Base-by-base conservation (phyloP, 2,797 vertebrate genomes). In the Darevskia mixta region DNA sequence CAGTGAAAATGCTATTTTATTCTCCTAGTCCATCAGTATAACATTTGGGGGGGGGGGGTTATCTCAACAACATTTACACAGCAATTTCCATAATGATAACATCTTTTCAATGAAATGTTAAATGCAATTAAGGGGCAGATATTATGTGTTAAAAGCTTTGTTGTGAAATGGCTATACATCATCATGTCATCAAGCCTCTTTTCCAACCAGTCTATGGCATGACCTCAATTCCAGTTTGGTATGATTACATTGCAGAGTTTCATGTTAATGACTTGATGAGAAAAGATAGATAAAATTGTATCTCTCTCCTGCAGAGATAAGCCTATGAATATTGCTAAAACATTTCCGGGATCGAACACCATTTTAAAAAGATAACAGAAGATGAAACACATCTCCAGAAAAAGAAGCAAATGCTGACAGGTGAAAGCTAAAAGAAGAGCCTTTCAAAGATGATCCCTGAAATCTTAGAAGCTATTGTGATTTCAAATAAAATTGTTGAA, bases 21-120 rank as follows among this genome's bases (percentile, higher is more conserved):
- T 87, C 61, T 93, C 86, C 4, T 29, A 86, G 80, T 91, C 41
- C 88, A 90, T 89, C 91, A 91, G 82, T 71, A 87, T 85, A 95
- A 95, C 35, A 93, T 43, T 91, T 91, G 38, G 38, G 38, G 80
- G n/a, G n/a, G 88, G 94, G 94, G 93, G 92, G 88, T 95, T 95
- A 97, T 96, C 96, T 91, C 91, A 93, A 95, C 92, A 95, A 93
- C 96, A 97, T 98, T 98, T 97, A 96, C 95, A 93, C 93, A 97
- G 95, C 96, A 95, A 97, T 97, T 97, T 95, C 87, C 88, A 96
- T 96, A 95, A 95, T 88, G 91, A 94, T 94, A 95, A 95, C 95
- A 94, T 94, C 87, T 93, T 91, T 95, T 95, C 90, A 94, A 94
- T 87, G 87, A 94, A 91, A 95, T 94, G 94, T 92, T 94, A 96